Conservation (phyloP, 2,113 vertebrate species). For the Sapajus apella region DNA sequence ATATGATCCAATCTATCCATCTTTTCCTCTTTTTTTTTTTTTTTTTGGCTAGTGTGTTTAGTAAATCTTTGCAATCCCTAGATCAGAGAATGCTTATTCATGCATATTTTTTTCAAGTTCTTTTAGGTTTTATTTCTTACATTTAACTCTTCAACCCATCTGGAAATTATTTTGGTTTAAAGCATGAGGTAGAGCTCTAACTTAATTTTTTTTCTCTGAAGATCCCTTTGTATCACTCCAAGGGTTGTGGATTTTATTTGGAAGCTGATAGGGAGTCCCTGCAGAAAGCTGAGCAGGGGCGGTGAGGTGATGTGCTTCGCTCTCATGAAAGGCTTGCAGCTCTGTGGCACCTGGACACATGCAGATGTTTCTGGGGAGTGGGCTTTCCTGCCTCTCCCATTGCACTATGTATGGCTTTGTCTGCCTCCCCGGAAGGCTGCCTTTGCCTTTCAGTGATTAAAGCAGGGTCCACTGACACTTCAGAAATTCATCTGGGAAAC, state of each 20-base stretch:
- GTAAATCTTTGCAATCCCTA: constrained; percentile 62
- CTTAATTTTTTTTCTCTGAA: constrained; percentile 57
- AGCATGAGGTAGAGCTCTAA: constrained; percentile 64
- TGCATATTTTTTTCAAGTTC: not conserved
- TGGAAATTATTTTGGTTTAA: constrained; percentile 76
- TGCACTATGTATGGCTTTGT: not conserved
- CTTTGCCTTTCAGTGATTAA: constrained; percentile 63
- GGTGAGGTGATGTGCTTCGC: not conserved
- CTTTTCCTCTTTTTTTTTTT: not conserved
- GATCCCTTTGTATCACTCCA: constrained; percentile 64
- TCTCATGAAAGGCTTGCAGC: not conserved
- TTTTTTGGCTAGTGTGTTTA: constrained; percentile 1
- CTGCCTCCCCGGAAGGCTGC: constrained; percentile 20
- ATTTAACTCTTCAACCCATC: constrained; percentile 73
- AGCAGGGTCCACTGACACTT: constrained; percentile 48
- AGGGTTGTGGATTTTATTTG: constrained; percentile 67
- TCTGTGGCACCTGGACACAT: not conserved
- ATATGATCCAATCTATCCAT: not conserved
- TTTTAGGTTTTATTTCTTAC: constrained; percentile 67
- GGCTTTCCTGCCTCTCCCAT: not conserved
- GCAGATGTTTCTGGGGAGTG: not conserved
- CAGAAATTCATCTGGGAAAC: constrained; percentile 57
- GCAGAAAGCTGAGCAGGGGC: not conserved
- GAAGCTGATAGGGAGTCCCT: not conserved
- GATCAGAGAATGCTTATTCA: constrained; percentile 47